Base-by-base conservation (phyloP, 2,113 vertebrate genomes). In the Mohoua ochrocephala region DNA sequence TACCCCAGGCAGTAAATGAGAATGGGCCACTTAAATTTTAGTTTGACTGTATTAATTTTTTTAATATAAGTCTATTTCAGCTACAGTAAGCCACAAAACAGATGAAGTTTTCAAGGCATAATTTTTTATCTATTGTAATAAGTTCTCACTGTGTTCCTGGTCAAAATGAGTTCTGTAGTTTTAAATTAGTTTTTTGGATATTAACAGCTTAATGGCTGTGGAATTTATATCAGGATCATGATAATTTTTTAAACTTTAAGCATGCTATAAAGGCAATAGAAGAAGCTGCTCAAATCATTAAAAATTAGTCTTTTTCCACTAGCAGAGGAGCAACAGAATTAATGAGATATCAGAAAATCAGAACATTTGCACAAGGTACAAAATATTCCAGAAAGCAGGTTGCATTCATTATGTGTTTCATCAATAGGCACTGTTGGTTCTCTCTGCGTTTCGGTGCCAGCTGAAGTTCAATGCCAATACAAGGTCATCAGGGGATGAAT, bases 381-480 rank as follows among this genome's bases (percentile, higher is more conserved):
- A 91, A 67, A 63, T 70, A 95, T 87, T 92, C 77, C 65, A 74
- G 69, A 79, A 68, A 95, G 61, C 87, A 95, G 73, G 73, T 91
- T 95, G 87, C 56, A 30, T 54, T 94, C 75, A 92, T 94, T 76
- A 74, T 87, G 69, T 49, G 27, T 91, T 91, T 95, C 73, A 93
- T 96, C 82, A 92, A 67, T 64, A 92, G 87, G 79, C 89, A 12
- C 87, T 91, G 70, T 74, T 89, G 93, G 82, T 93, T 87, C 64
- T 33, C 65, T 63, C 41, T 59, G 41, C 24, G 14, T 54, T 67
- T 85, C 71, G 12, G 71, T 2, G 75, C 96, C 96, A 97, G 52
- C 42, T 76, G 67, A 83, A 90, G 79, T 89, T 95, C 94, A 96
- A 91, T 96, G 95, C 75, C 95, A 93, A n/a, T 14, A n/a, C 87